Base-by-base conservation (phyloP, 2,797 vertebrate species). In the Podargus strigoides region DNA sequence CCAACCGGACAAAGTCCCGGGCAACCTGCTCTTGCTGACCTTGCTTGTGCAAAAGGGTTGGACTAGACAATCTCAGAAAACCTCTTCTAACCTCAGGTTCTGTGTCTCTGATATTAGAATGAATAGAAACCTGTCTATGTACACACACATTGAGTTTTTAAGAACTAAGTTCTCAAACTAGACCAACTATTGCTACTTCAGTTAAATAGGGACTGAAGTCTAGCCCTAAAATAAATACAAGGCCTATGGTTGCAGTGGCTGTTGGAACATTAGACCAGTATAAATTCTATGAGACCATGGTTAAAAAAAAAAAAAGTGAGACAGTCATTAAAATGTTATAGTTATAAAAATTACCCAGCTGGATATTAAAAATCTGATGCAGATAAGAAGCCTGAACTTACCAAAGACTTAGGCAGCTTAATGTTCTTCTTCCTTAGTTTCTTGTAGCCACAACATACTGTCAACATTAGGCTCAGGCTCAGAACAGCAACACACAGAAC, bases 361-460 rank as follows among this genome's bases (percentile, higher is more conserved):
- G 7, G 26, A 37, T 78, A 87, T n/a, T 64, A 68, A 78, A 77
- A 81, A 67, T 46, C 17, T 72, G 37, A 39, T 1, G 3, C 13
- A 73, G 32, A 34, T 37, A 49, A 44, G 26, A 70, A 55, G 36
- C 36, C 23, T 69, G 49, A 93, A 88, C 89, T 97, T 97, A 98
- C 98, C 97, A 98, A 96, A 67, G 97, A 97, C 52, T 98, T 98
- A 5, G 98, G 98, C 66, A 98, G 94, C 36, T 14, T 94, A 93
- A 95, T 95, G 41, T 89, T 96, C 41, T 32, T 66, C 56, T 68
- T 94, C 59, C 62, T 96, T 60, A 76, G 74, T 14, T 72, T 89
- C 78, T 56, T 91, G 60, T 17, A 95, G 59, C 53, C 70, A 58
- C 4, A 90, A 41, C 24, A 50, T 4, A 82, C 0, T 10, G 10